Evolutionary conservation across 2,888 invertebrate genomes (phyloP), one percentile per base, ranked within the genome.

Genomic region (Resseliella maxima): DNA sequence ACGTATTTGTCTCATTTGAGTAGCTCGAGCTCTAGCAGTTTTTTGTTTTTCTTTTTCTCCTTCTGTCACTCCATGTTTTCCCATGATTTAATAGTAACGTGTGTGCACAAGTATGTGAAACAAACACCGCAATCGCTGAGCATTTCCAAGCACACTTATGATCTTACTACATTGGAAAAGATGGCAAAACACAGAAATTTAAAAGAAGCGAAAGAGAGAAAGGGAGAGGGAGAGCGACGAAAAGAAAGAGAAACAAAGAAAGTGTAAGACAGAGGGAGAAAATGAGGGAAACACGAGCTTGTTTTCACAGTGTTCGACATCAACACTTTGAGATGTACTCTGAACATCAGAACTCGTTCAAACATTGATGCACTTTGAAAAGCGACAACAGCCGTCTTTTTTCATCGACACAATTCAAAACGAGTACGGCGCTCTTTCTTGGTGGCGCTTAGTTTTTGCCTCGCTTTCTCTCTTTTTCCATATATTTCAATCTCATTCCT

Each of bases 1-100:
- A 72, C 72, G 72, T 72, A 72, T 72, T 72, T 72, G 72, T 72
- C 72, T 72, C 72, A 72, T 72, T 72, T 72, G 35, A 31, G 72
- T 72, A 72, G 21, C 31, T 27, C 31, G 15, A 31, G 72, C 15
- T 72, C 12, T n/a, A n/a, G 31, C 31, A 8, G 8, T 31, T 72
- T 72, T 72, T 72, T 31, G n/a, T 24, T 50, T 21, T 12, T 41
- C 41, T 41, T 12, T 2, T 18, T 50, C 15, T 50, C 21, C 2
- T 50, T 50, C 41, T 8, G 21, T 50, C 21, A n/a, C 50, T 8
- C 72, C 31, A 72, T 72, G 72, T 72, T 72, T 72, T 12, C 72
- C 24, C 72, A 72, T 72, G 72, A 72, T 72, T 72, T 72, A 72
- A 72, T 72, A 35, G 31, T n/a, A 72, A 31, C 72, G 72, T 72